Base-by-base conservation (phyloP, 2,888 invertebrate genomes). In the Tinea semifulvella region DNA sequence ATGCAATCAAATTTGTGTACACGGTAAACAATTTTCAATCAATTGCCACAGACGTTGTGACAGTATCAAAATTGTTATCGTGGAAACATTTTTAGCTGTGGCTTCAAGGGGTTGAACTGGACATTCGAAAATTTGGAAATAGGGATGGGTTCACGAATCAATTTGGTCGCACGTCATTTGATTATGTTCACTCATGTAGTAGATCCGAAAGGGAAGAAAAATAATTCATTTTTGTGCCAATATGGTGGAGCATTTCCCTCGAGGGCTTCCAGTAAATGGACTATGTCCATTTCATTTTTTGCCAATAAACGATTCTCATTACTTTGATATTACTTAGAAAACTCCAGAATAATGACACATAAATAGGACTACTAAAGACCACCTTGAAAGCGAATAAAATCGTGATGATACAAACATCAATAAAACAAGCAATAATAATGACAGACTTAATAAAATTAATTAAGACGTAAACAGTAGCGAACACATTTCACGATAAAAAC, bases 161-260 rank as follows among this genome's bases (percentile, higher is more conserved):
- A 43, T 43, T 43, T 43, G 28, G 26, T 43, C 43, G 26, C 50
- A 44, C 58, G 52, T 65, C 61, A 69, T 71, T 68, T 65, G 60
- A 70, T 70, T 68, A 67, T 56, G 56, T 52, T 38, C 46, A 46
- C 27, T 36, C 43, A 28, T 45, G 47, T 43, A 47, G 42, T 60
- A 57, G 51, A 52, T 43, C 54, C 54, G 53, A 53, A 55, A 60
- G 54, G 55, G 63, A 60, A 67, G 63, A 58, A 58, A 58, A 59
- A 61, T 70, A 68, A 72, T 71, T 68, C 63, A 64, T 67, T 71
- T 71, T 68, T 53, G 58, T 48, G 56, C 60, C 60, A 67, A 66
- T 65, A 66, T 65, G 65, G 63, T 64, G 18, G 31, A 44, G 36
- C 25, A 28, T 20, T 42, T 28, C 47, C 47, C 60, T 61, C 40